These are phyloP conservation scores for Gibbula magus DNA, from an alignment of 2,888 invertebrate genomes.

Conservation along the genomic window DNA sequence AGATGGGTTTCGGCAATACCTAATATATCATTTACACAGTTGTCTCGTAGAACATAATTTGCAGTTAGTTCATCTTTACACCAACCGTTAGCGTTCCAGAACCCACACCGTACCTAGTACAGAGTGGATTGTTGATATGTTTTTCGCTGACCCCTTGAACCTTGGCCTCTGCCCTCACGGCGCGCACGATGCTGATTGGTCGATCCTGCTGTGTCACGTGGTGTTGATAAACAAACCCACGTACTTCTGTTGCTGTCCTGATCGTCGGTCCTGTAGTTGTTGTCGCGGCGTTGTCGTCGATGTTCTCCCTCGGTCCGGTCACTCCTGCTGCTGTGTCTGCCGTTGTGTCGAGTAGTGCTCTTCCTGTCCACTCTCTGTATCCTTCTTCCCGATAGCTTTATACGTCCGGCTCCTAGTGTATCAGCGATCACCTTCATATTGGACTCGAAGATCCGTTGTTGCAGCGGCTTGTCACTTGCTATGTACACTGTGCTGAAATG, in stretches of 20 bases:
- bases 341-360: not conserved
- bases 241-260: not conserved
- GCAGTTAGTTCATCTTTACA: not conserved
- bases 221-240: not conserved
- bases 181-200: not conserved
- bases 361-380: not conserved
- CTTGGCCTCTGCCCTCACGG: too few species aligned
- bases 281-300: not conserved
- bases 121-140: not conserved
- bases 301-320: not conserved
- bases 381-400: not conserved
- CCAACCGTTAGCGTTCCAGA: conserved; percentile 32
- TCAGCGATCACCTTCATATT: too few species aligned
- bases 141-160: not conserved
- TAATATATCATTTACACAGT: conserved; percentile 27
- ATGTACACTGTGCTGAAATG: not conserved
- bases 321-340: not conserved
- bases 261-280: not conserved
- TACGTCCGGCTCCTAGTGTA: not conserved
- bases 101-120: conserved; percentile 12
- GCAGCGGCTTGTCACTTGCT: not conserved
- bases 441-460: not conserved
- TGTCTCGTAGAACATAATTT: not conserved
- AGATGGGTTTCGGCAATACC: conserved; percentile 35
- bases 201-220: not conserved